phyloP scores from a whole-genome alignment of 2,113 vertebrate species.

The Melanostigma gelatinosum region DNA sequence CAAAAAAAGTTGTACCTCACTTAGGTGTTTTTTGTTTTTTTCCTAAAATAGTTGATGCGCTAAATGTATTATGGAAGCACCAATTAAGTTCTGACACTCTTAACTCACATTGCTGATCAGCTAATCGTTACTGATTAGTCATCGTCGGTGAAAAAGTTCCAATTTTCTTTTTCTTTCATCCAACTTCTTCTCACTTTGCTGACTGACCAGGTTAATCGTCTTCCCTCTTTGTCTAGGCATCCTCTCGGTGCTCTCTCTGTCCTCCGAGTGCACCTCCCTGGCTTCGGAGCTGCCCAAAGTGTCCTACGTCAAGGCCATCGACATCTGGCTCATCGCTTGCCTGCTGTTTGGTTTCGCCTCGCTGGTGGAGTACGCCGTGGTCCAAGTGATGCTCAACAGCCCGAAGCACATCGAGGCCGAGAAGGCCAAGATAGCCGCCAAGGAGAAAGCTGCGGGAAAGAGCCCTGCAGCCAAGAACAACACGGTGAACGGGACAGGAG shows the following conservation, averaged over 20 bases:
- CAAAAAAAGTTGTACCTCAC: neutral
- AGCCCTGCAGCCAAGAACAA: slow-evolving; percentile 87
- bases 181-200: neutral
- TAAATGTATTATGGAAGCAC: neutral
- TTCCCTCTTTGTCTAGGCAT: slow-evolving; percentile 84
- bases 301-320: slow-evolving; percentile 98
- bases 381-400: slow-evolving; percentile 98
- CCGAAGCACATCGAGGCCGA: slow-evolving; percentile 95
- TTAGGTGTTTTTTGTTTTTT: no score
- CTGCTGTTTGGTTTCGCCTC: slow-evolving; percentile 98
- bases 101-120: neutral
- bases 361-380: slow-evolving; percentile 96
- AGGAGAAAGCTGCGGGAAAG: slow-evolving; percentile 90
- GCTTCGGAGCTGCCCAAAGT: slow-evolving; percentile 97
- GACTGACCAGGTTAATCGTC: slow-evolving; percentile 34
- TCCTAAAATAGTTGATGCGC: neutral
- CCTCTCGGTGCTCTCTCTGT: slow-evolving; percentile 97
- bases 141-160: neutral
- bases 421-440: slow-evolving; percentile 92
- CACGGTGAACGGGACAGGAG: slow-evolving; percentile 91
- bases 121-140: neutral
- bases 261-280: slow-evolving; percentile 97
- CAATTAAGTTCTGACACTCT: neutral
- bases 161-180: neutral
- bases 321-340: slow-evolving; percentile 98